phyloP scores from a whole-genome alignment of 2,888 invertebrate genomes.

The Drosophila eohydei region DNA sequence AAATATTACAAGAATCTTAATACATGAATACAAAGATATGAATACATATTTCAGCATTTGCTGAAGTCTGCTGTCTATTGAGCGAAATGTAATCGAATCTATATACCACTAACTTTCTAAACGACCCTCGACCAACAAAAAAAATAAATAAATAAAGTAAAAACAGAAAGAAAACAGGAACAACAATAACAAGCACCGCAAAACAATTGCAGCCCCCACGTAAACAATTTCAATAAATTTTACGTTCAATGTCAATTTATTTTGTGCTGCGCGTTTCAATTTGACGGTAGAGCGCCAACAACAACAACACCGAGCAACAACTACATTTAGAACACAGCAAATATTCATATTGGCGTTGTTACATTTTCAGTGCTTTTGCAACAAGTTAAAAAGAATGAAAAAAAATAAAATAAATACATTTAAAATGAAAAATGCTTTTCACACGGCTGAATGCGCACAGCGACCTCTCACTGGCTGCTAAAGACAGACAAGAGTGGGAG shows the following conservation, averaged over 20 bases:
- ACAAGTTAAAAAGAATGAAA: slow-evolving; percentile 61
- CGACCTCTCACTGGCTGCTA: slow-evolving; percentile 24
- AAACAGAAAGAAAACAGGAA: slow-evolving; percentile 10
- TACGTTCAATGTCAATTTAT: slow-evolving; percentile 75
- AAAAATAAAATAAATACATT: slow-evolving; percentile 21
- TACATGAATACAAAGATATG: background rate
- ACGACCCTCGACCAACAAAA: slow-evolving; percentile 32
- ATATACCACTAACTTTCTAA: slow-evolving; percentile 24
- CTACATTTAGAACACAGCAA: slow-evolving; percentile 15
- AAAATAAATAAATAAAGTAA: background rate
- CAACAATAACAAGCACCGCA: slow-evolving; percentile 26
- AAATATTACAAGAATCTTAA: background rate
- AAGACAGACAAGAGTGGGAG: slow-evolving; percentile 1
- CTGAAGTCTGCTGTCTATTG: background rate
- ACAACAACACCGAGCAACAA: slow-evolving; percentile 35
- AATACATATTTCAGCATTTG: background rate
- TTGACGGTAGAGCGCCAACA: slow-evolving; percentile 57
- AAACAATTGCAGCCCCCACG: slow-evolving; percentile 61
- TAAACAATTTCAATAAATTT: slow-evolving; percentile 77
- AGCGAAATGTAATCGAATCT: slow-evolving; percentile 29
- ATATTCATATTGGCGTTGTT: slow-evolving; percentile 48
- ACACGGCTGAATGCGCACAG: slow-evolving; percentile 52
- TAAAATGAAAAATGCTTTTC: slow-evolving; percentile 58
- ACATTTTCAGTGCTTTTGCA: slow-evolving; percentile 59
- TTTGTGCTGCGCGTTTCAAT: slow-evolving; percentile 72